Conservation (phyloP, 2,888 invertebrate genomes). For the Cyclophora albipunctata region DNA sequence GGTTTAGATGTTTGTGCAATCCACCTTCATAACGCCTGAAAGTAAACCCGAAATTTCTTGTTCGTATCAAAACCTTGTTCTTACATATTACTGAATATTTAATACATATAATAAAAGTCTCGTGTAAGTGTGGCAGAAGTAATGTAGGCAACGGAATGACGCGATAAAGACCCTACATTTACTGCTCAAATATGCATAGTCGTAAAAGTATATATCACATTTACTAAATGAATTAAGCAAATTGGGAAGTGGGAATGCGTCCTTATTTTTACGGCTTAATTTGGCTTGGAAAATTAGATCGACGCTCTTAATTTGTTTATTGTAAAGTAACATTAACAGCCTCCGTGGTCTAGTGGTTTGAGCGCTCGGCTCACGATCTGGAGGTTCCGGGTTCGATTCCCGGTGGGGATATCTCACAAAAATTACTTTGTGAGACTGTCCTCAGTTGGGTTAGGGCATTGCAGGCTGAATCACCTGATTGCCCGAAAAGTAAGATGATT, state of each 20-base stretch:
- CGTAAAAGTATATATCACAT: conserved; percentile 30
- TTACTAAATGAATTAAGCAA: conserved; percentile 35
- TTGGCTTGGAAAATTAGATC: conserved; percentile 29
- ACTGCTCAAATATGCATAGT: conserved; percentile 28
- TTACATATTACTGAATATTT: conserved; percentile 7
- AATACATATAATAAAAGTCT: background rate
- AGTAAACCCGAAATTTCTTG: no score
- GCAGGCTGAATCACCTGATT: no score
- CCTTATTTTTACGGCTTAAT: conserved; percentile 36
- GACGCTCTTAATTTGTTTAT: background rate
- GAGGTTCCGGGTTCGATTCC: no score
- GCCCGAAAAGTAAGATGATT: no score
- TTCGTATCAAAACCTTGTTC: conserved; percentile 1
- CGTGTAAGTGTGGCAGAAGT: conserved; percentile 1
- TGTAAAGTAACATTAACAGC: no score
- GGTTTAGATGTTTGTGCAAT: no score
- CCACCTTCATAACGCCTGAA: no score
- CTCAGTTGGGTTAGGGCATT: no score
- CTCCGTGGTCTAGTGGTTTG: no score
- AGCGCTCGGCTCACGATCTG: no score
- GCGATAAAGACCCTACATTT: conserved; percentile 21
- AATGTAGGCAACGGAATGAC: conserved; percentile 18
- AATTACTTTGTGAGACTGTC: no score
- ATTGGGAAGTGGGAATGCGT: conserved; percentile 31
- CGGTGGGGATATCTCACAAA: no score